Evolutionary conservation across 30 jellyfish, hydroid and myxozoan species (phyloP).

Genomic region (Rhopilema esculentum): DNA sequence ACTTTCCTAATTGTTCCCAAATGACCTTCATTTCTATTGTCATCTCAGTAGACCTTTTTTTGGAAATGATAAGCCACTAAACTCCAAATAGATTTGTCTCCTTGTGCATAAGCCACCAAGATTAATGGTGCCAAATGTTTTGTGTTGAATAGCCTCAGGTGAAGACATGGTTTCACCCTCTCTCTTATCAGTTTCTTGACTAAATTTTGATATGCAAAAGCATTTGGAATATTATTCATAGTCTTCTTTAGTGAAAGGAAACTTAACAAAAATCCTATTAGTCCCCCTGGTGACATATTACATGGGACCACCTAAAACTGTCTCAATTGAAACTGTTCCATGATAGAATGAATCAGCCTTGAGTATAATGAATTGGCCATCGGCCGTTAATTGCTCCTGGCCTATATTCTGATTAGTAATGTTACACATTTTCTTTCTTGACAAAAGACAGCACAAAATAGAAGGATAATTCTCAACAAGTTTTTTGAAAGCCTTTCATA

Average conservation of each 20-base stretch:
- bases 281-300: neutral
- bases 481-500: no score
- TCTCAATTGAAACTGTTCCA: neutral
- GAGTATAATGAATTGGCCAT: neutral
- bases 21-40: neutral
- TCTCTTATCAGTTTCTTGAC: neutral
- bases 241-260: neutral
- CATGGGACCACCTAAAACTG: neutral
- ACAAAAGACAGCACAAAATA: no score
- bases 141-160: neutral
- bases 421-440: no score
- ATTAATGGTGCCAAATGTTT: neutral
- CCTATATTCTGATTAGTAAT: no score
- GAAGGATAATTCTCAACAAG: no score
- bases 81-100: neutral
- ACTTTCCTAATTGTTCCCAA: neutral
- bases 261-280: neutral
- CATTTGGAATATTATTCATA: no score
- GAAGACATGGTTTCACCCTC: neutral
- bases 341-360: neutral
- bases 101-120: neutral
- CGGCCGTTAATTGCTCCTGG: no score
- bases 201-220: neutral
- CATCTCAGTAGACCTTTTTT: neutral
- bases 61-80: neutral